These are phyloP conservation scores for Neoseiulus cucumeris DNA, from an alignment of 1,140 invertebrate species.

Conservation along the genomic window DNA sequence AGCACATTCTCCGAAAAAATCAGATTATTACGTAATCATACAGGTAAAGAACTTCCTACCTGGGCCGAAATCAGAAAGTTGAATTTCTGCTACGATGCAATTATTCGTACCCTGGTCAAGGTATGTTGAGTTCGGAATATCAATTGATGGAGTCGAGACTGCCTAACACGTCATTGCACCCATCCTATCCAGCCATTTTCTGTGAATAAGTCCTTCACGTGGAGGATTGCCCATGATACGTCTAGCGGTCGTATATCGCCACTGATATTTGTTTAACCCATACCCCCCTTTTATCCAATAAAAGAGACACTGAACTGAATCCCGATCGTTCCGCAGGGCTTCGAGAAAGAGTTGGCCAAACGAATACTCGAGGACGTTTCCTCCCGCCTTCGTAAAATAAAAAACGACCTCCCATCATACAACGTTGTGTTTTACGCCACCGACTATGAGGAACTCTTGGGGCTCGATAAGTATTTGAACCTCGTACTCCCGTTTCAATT, in stretches of 20 bases:
- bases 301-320: no score
- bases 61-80: not conserved
- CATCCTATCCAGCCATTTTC: no score
- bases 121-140: not conserved
- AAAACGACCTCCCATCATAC: not conserved
- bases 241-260: no score
- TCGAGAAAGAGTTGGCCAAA: not conserved
- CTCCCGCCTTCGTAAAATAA: not conserved
- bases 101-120: not conserved
- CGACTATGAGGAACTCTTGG: slow-evolving; percentile 4
- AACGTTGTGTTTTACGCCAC: not conserved
- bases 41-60: not conserved
- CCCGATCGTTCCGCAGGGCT: not conserved
- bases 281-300: no score
- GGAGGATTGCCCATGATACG: no score
- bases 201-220: no score
- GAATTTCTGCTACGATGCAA: not conserved
- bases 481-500: not conserved
- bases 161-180: no score
- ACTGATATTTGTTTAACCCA: no score
- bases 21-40: not conserved
- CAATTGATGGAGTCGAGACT: no score
- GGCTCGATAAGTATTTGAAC: not conserved
- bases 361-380: not conserved
- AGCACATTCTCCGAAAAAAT: no score